phyloP scores from a whole-genome alignment of 2,888 invertebrate genomes.

The Conistra vaccinii region DNA sequence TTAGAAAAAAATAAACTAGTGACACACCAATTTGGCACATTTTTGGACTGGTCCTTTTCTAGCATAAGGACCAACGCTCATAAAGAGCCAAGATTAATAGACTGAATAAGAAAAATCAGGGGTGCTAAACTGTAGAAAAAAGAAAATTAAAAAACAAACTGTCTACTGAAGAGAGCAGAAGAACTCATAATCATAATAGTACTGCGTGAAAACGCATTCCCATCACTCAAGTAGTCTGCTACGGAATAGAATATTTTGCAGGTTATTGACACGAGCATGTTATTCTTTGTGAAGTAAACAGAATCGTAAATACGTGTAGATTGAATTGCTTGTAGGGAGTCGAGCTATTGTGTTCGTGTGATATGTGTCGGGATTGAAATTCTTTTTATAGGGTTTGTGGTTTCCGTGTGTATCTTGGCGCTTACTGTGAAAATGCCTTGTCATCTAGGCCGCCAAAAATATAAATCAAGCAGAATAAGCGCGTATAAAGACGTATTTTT shows the following conservation, averaged over 20 bases:
- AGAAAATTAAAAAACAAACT: too few species aligned
- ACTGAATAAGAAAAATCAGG: background rate
- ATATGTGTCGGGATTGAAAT: slow-evolving; percentile 33
- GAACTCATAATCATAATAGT: background rate
- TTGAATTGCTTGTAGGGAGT: slow-evolving; percentile 51
- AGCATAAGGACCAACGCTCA: background rate
- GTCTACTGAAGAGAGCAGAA: background rate
- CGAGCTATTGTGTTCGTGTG: slow-evolving; percentile 36
- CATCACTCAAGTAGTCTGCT: slow-evolving; percentile 7
- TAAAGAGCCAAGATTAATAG: background rate
- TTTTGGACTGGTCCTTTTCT: background rate
- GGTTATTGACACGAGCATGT: slow-evolving; percentile 43
- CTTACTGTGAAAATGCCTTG: slow-evolving; percentile 6
- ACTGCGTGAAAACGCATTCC: slow-evolving; percentile 1
- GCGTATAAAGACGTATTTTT: background rate
- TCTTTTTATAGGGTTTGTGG: slow-evolving; percentile 32
- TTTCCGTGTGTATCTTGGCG: slow-evolving; percentile 7
- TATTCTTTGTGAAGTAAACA: slow-evolving; percentile 60
- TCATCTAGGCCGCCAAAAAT: slow-evolving; percentile 19
- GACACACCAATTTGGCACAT: background rate
- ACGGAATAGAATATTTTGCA: slow-evolving; percentile 36
- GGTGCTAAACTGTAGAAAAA: background rate
- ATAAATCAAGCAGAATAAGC: background rate
- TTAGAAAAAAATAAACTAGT: too few species aligned
- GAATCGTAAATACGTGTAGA: slow-evolving; percentile 55